These are phyloP conservation scores for Campylomormyrus numenius DNA, from an alignment of 2,113 vertebrate genomes.

Conservation along the genomic window DNA sequence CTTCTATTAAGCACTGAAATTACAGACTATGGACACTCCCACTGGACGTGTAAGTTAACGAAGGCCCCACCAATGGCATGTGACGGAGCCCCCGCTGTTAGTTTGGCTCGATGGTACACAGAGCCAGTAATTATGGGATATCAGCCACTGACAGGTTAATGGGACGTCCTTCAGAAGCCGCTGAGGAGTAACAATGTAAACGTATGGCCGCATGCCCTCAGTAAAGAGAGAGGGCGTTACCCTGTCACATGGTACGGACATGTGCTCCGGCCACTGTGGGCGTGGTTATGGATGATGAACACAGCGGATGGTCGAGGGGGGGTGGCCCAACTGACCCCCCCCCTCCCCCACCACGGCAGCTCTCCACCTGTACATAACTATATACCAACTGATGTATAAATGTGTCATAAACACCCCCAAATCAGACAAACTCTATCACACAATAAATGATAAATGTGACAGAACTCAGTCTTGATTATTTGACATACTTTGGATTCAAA, in stretches of 20 bases:
- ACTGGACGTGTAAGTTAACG: neutral
- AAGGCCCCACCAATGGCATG: neutral
- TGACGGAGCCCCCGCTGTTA: neutral
- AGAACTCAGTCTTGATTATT: neutral
- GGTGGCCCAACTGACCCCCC: neutral
- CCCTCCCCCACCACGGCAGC: neutral
- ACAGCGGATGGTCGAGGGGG: neutral
- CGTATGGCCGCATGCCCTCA: neutral
- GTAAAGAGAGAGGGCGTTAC: neutral
- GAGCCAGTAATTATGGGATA: neutral
- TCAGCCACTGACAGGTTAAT: neutral
- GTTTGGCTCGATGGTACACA: neutral
- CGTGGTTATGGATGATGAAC: neutral
- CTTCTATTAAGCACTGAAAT: neutral
- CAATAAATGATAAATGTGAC: neutral
- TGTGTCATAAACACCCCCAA: neutral
- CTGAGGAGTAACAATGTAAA: neutral
- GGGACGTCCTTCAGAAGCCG: neutral
- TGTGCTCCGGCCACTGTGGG: neutral
- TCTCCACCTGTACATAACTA: neutral
- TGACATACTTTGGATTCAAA: neutral
- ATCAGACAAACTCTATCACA: neutral
- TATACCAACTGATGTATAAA: neutral
- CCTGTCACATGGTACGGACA: neutral
- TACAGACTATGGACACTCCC: neutral